Evolutionary conservation across 1,140 invertebrate genomes (phyloP), one percentile per base, ranked within the genome.

Genomic region (Bradynema listronoti): DNA sequence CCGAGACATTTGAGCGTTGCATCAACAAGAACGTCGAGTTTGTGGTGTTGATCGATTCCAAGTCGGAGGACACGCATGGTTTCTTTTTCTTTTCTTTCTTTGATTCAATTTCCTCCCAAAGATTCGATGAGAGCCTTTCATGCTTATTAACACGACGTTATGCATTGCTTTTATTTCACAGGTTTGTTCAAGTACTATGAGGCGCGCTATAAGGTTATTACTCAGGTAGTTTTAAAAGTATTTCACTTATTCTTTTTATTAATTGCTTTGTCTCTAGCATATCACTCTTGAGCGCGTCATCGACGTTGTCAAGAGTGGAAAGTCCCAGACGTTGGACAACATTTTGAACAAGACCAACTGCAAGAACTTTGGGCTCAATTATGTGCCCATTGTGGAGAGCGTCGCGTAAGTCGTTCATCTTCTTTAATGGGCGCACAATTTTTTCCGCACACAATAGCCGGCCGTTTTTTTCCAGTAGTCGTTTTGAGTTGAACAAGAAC

Each of bases 311-410:
- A 11, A 50, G 0, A 22, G 30, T 27, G 53, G 66, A 6, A 61
- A 68, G 7, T 34, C 49, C 0, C 52, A 66, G 14, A 68, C 64
- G 1, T 25, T 66, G 24, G 64, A 47, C 1, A 66, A 66, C 30
- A 68, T 66, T 34, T 19, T 66, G 16, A 29, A 69, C 47, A 66
- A 66, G 29, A 49, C 42, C 2, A 66, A 66, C 45, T 64, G 62
- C 27, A 66, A 66, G 19, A 68, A 68, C 54, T 64, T 63, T 45
- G 64, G 64, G 14, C 59, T 66, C 43, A 66, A 66, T 22, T 68
- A 68, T 39, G 47, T 51, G 14, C 57, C 54, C 0, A n/a, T 63
- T 16, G 32, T 58, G 32, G 65, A 66, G 25, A 45, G 27, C 30
- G 32, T 51, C 24, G 66, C 65, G 6, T 27, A 65, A 65, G 29